Evolutionary conservation across 2,888 invertebrate species (phyloP), one percentile per base, ranked within the genome.

Genomic region (Cordilura impudica): DNA sequence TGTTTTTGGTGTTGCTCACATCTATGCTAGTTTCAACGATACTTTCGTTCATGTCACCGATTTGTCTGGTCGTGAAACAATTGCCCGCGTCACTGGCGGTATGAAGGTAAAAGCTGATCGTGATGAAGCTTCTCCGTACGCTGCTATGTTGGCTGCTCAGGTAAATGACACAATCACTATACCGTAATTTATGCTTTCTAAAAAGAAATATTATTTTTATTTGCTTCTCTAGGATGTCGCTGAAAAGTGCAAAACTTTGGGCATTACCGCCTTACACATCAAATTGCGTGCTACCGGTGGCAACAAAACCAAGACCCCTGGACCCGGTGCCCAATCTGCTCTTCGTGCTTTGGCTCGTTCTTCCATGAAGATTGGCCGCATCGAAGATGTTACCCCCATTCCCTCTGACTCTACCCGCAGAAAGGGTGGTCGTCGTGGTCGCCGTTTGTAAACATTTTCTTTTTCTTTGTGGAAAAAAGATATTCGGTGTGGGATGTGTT

Each of bases 21-120:
- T 99, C 88, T 99, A 97, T 89, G 99, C 99, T 84, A 98, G 98
- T 85, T 99, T 99, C 93, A 99, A 99, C 89, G 99, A 99, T 90
- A 99, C 99, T 66, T 99, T 99, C 90, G 99, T 99, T 56, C 99
- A 99, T 92, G 98, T 99, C 81, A 99, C 99, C 14, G 99, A 99
- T 91, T 92, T 99, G 87, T 99, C 99, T 75, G 99, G 99, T 84
- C 95, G 96, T 88, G 97, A 97, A 94, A 97, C 96, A 14, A 96
- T 97, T 87, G 95, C 96, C 83, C 93, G 99, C 88, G 97, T 99
- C 67, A 99, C 99, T 84, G 97, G 97, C 86, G 97, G 97, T 80
- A 99, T 99, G 99, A 99, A 99, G 92, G 99, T 99, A 54, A 99
- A 99, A 92, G 99, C 99, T 85, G 99, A 99, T 92, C 95, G 99